Evolutionary conservation across 2,113 vertebrate genomes (phyloP).

Genomic region (Campylomormyrus tamandua): DNA sequence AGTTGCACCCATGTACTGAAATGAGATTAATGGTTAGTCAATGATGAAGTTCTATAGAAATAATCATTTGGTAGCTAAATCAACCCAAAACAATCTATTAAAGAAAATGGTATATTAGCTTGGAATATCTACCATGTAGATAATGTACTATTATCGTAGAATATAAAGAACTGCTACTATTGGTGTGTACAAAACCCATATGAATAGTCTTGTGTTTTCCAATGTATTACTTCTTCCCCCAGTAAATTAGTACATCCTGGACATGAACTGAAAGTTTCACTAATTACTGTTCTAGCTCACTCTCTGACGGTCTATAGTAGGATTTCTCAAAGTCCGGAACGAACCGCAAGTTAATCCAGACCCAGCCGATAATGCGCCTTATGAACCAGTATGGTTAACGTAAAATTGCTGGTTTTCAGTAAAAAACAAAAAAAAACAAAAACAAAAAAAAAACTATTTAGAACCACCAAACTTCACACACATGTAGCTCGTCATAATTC

Average conservation of each 20-base stretch:
- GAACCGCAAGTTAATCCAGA: neutral
- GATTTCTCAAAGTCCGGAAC: neutral
- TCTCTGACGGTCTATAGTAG: neutral
- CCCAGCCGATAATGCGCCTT: neutral
- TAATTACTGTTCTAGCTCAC: neutral
- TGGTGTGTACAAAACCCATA: neutral
- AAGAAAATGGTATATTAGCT: neutral
- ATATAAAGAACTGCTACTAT: neutral
- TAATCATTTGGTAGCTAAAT: neutral
- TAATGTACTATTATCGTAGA: neutral
- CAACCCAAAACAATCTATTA: neutral
- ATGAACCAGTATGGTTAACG: neutral
- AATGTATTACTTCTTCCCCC: neutral
- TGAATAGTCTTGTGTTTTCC: neutral
- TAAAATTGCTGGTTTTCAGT: neutral
- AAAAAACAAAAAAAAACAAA: neutral
- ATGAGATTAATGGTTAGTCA: neutral
- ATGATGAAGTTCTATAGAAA: neutral
- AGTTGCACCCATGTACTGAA: neutral
- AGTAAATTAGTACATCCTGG: neutral
- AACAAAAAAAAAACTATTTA: neutral
- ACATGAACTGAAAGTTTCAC: neutral
- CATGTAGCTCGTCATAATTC: neutral
- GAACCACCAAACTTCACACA: neutral
- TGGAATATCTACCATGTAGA: neutral